Percentiles rank a stretch among this genome's conserved stretches.
These are phyloP conservation scores for Diorhabda elongata DNA, from an alignment of 1,140 invertebrate species.

Conservation along the genomic window DNA sequence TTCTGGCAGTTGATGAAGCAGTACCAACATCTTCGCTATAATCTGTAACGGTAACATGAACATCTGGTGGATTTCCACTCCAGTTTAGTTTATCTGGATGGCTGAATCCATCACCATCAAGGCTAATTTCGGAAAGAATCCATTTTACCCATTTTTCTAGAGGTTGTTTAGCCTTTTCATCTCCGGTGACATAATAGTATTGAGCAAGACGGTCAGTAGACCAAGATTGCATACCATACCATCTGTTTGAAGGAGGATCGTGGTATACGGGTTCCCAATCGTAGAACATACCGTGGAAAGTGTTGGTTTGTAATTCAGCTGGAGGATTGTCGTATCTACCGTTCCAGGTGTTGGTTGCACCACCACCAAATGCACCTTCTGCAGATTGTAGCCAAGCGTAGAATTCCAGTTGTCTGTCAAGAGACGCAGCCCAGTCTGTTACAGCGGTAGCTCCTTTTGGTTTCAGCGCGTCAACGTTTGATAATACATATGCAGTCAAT, in stretches of 20 bases:
- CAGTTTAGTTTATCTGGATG: conserved; percentile 22
- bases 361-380: conserved; percentile 28
- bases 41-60: conserved; percentile 15
- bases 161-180: conserved; percentile 21
- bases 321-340: conserved; percentile 25
- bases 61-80: conserved; percentile 24
- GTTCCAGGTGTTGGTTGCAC: conserved; percentile 29
- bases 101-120: conserved; percentile 16
- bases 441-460: conserved; percentile 29
- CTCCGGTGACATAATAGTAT: conserved; percentile 30
- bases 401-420: conserved; percentile 28
- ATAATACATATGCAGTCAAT: conserved; percentile 25
- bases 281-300: conserved; percentile 32
- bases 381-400: conserved; percentile 28
- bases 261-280: conserved; percentile 32
- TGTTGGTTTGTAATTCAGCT: conserved; percentile 19
- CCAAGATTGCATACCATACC: conserved; percentile 33
- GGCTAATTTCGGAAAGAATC: conserved; percentile 19
- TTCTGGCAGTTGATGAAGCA: conserved; percentile 20
- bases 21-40: conserved; percentile 23
- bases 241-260: conserved; percentile 32
- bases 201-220: conserved; percentile 29
- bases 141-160: conserved; percentile 25
- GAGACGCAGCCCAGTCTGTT: conserved; percentile 23
- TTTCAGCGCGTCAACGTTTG: conserved; percentile 22